Percentiles rank a stretch among this genome's conserved stretches.
Conservation (phyloP, 1,140 invertebrate genomes). For the Orussus abietinus region DNA sequence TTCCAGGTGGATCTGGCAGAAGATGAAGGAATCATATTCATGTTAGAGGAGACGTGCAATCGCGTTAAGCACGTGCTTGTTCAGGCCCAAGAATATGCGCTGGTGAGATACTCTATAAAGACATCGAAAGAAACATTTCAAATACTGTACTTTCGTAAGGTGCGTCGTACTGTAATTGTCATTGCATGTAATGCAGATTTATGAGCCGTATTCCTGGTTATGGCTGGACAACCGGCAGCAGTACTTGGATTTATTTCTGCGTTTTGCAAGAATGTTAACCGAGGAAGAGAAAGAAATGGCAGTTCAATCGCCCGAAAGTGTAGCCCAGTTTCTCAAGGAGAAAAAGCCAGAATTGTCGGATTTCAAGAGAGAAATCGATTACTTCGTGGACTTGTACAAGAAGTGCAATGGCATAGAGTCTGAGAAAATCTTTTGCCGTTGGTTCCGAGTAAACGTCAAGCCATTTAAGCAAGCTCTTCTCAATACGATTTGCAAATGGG, state of each 20-base stretch:
- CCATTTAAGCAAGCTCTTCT: constrained; percentile 73
- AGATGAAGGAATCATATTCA: constrained; percentile 39
- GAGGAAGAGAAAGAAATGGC: constrained; percentile 54
- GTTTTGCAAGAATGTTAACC: constrained; percentile 60
- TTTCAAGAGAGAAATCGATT: constrained; percentile 62
- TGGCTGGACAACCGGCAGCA: constrained; percentile 64
- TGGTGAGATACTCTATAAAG: constrained; percentile 21
- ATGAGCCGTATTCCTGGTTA: constrained; percentile 56
- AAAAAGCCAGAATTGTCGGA: constrained; percentile 56
- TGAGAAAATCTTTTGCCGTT: constrained; percentile 60
- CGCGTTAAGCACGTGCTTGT: constrained; percentile 34
- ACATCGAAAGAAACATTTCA: neutral
- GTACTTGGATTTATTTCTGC: constrained; percentile 63
- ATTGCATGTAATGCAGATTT: constrained; percentile 23
- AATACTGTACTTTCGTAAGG: neutral
- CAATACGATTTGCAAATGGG: constrained; percentile 74
- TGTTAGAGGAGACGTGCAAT: constrained; percentile 42
- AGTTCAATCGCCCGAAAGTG: constrained; percentile 45
- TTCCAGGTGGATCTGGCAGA: constrained; percentile 38
- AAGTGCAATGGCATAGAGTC: constrained; percentile 51
- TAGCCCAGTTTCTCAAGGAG: constrained; percentile 40
- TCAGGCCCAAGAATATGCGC: constrained; percentile 31
- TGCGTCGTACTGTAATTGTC: neutral
- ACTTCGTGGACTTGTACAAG: constrained; percentile 60
- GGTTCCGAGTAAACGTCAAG: constrained; percentile 68